These are phyloP conservation scores for Cyphomyrus plagiostoma DNA, from an alignment of 2,113 vertebrate species.

Conservation along the genomic window DNA sequence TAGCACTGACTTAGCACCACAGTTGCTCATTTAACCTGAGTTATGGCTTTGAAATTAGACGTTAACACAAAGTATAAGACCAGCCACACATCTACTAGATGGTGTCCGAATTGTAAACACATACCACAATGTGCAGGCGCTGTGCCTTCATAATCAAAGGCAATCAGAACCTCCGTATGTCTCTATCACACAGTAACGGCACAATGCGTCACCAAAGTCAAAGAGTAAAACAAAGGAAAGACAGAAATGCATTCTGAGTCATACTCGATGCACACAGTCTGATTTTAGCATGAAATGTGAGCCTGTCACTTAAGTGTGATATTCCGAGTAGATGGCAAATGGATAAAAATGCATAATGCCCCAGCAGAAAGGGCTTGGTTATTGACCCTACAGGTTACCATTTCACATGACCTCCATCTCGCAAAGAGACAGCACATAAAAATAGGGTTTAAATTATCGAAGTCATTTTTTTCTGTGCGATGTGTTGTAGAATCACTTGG, in stretches of 20 bases:
- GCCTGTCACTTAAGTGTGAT: background rate
- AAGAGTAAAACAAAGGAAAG: background rate
- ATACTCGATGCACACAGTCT: background rate
- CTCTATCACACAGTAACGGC: background rate
- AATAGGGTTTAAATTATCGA: constrained; percentile 7
- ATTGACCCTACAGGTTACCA: background rate
- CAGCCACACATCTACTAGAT: constrained; percentile 25
- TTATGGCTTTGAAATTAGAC: background rate
- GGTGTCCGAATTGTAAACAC: constrained; percentile 27
- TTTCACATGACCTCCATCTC: background rate
- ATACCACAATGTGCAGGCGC: constrained; percentile 10
- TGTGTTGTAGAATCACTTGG: background rate
- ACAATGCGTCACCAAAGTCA: background rate
- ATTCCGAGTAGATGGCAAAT: background rate
- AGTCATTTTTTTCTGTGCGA: background rate
- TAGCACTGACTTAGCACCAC: too few relatives aligned
- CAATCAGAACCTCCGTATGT: background rate
- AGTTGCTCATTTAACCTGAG: background rate
- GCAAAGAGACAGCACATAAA: background rate
- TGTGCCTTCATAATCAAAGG: background rate
- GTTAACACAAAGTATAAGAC: constrained; percentile 29
- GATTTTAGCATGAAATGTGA: background rate
- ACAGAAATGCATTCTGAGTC: background rate
- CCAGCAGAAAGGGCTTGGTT: background rate
- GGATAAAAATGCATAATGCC: background rate